A percentile compares a stretch with the other conserved stretches of the same genome.
Conservation (phyloP, 2,888 invertebrate species). For the Tuta absoluta region DNA sequence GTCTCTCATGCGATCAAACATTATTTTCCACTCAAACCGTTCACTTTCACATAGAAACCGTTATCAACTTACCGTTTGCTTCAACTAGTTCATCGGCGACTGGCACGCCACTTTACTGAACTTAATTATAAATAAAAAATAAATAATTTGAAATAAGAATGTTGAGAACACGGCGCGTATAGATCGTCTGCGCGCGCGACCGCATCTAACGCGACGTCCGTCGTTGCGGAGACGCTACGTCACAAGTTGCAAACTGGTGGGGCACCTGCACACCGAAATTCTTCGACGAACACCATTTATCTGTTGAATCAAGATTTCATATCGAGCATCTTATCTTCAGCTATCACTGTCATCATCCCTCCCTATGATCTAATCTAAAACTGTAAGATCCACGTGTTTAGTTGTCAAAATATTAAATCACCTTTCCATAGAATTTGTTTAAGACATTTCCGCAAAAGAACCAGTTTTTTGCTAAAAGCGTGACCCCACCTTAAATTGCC, state of each 20-base stretch:
- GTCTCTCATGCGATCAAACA: conserved; percentile 33
- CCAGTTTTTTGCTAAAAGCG: background rate
- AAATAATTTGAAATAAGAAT: conserved; percentile 38
- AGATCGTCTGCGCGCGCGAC: conserved; percentile 49
- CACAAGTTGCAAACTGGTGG: conserved; percentile 61
- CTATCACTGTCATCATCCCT: background rate
- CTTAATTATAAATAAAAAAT: conserved; percentile 37
- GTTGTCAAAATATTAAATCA: too few relatives aligned
- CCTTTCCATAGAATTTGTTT: background rate
- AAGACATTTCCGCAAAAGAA: background rate
- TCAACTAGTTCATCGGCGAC: conserved; percentile 52
- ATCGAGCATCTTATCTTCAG: background rate
- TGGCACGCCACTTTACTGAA: conserved; percentile 41
- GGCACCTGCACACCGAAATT: conserved; percentile 53
- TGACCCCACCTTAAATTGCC: background rate
- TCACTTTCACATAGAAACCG: conserved; percentile 51
- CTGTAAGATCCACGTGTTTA: too few relatives aligned
- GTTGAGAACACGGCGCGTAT: conserved; percentile 46
- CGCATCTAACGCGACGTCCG: conserved; percentile 54
- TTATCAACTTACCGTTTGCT: conserved; percentile 58
- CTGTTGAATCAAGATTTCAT: background rate
- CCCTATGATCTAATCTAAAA: too few relatives aligned
- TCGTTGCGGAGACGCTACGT: conserved; percentile 47
- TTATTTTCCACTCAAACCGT: conserved; percentile 50
- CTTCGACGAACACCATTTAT: conserved; percentile 29